These are phyloP conservation scores for Apodemia hepburni DNA, from an alignment of 2,888 invertebrate genomes.

Conservation along the genomic window DNA sequence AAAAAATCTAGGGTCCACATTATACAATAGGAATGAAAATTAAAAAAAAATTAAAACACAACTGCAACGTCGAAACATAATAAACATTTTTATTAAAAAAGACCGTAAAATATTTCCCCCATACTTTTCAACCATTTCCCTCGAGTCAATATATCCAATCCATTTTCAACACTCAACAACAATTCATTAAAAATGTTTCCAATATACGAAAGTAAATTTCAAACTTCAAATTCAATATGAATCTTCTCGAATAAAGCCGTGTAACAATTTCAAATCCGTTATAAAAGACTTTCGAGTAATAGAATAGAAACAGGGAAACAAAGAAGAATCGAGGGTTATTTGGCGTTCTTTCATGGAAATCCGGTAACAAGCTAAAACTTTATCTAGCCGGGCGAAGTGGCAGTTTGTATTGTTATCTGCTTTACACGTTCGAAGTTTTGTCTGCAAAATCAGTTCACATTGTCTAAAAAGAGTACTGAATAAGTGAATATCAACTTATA, in stretches of 20 bases:
- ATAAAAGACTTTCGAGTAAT: constrained; percentile 31
- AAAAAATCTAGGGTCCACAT: too few species aligned
- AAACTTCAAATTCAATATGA: constrained; percentile 12
- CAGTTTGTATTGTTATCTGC: constrained; percentile 32
- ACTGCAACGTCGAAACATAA: background rate
- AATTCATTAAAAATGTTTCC: constrained; percentile 16
- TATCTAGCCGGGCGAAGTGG: constrained; percentile 28
- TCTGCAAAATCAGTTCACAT: constrained; percentile 21
- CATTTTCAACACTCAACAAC: constrained; percentile 9
- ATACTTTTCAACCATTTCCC: background rate
- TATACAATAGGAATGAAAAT: too few species aligned
- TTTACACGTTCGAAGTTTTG: constrained; percentile 29
- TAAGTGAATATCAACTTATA: background rate
- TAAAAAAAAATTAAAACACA: background rate
- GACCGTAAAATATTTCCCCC: background rate
- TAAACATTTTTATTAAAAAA: background rate
- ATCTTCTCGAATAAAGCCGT: constrained; percentile 4
- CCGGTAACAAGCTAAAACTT: constrained; percentile 44
- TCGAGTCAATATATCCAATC: constrained; percentile 8
- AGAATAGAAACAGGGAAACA: constrained; percentile 32
- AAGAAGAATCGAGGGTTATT: constrained; percentile 36
- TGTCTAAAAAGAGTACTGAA: constrained; percentile 13
- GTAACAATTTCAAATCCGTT: constrained; percentile 23
- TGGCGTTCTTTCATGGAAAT: constrained; percentile 41
- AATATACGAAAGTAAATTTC: constrained; percentile 14